Conservation (phyloP, 2,888 invertebrate species). For the Lasiommata megera region DNA sequence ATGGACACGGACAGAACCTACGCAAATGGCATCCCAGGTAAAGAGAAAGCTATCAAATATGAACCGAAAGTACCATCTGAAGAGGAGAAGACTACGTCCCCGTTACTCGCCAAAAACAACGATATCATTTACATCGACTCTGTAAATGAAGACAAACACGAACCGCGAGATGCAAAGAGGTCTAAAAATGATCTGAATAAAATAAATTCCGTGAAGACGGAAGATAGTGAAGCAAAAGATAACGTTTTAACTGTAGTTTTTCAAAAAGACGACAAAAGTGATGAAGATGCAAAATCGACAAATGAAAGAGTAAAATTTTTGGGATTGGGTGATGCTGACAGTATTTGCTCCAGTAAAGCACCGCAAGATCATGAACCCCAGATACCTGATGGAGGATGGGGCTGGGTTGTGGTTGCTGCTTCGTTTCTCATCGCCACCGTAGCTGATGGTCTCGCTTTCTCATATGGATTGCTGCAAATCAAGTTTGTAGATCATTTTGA, state of each 20-base stretch:
- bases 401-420: conserved; percentile 94
- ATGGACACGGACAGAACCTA: conserved; percentile 71
- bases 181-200: conserved; percentile 62
- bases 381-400: conserved; percentile 94
- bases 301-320: conserved; percentile 77
- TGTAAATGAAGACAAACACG: conserved; percentile 52
- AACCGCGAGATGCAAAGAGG: conserved; percentile 46
- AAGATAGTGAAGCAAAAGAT: conserved; percentile 41
- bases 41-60: conserved; percentile 62
- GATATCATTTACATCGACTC: conserved; percentile 65
- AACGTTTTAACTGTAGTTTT: conserved; percentile 59
- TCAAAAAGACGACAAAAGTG: conserved; percentile 49
- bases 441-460: conserved; percentile 95
- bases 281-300: conserved; percentile 70
- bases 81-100: conserved; percentile 75
- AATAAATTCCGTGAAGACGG: conserved; percentile 65
- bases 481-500: conserved; percentile 89
- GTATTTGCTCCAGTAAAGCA: conserved; percentile 64
- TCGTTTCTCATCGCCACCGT: conserved; percentile 93
- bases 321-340: conserved; percentile 75
- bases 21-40: conserved; percentile 73
- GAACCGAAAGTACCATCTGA: conserved; percentile 71
- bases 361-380: conserved; percentile 72
- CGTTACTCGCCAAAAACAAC: conserved; percentile 57
- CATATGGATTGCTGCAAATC: conserved; percentile 93